A percentile compares a stretch with the other conserved stretches of the same genome.
These are phyloP conservation scores for Manacus vitellinus DNA, from an alignment of 2,113 vertebrate genomes.

Conservation along the genomic window DNA sequence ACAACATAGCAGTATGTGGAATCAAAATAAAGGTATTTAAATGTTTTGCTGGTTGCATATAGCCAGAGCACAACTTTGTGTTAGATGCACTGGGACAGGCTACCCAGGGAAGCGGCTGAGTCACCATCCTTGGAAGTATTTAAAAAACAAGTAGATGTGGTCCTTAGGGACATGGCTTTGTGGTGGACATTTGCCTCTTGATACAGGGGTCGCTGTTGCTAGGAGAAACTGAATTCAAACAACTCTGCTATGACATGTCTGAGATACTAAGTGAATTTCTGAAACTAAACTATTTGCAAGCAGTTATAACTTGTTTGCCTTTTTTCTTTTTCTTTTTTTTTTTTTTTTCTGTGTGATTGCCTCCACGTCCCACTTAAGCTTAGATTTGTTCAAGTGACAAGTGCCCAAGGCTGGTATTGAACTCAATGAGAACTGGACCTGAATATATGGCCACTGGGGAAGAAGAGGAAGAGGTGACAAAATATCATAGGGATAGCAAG, in stretches of 20 bases:
- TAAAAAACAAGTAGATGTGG: not conserved
- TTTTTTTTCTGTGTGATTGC: not conserved
- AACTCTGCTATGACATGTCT: not conserved
- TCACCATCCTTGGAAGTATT: not conserved
- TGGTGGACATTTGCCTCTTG: not conserved
- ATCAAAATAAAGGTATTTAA: not conserved
- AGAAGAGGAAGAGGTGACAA: not conserved
- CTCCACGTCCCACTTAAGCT: not conserved
- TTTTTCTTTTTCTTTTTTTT: not conserved
- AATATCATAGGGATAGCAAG: not conserved
- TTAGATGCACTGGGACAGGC: not conserved
- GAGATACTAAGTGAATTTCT: not conserved
- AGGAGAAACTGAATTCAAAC: not conserved
- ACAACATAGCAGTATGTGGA: not conserved
- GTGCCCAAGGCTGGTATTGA: not conserved
- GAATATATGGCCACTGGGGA: not conserved
- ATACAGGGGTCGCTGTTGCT: not conserved
- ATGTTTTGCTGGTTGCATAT: not conserved
- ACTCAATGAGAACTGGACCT: not conserved
- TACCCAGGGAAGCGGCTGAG: not conserved
- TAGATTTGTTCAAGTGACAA: not conserved
- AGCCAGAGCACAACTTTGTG: not conserved
- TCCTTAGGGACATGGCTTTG: not conserved
- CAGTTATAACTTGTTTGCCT: not conserved
- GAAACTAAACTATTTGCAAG: not conserved